A percentile compares a stretch with the other conserved stretches of the same genome.
Evolutionary conservation across 2,888 invertebrate species (phyloP).

Genomic region (Hydrotaea diabolus): DNA sequence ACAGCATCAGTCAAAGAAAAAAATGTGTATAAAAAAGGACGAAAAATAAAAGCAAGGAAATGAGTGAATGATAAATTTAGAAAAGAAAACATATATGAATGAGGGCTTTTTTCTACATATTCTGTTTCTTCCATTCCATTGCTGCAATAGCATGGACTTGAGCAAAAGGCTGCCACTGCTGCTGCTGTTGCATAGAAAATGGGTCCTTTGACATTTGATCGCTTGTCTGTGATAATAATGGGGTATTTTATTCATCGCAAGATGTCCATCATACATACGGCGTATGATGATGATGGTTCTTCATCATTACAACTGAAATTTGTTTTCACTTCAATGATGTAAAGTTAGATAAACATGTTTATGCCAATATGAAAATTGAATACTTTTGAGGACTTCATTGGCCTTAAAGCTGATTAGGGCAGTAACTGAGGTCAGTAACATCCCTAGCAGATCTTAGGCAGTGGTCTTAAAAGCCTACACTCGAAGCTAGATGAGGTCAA

Average conservation of each 20-base stretch:
- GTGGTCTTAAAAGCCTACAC: too few species aligned
- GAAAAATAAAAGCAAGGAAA: too few species aligned
- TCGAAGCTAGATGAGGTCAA: too few species aligned
- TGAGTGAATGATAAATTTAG: slow-evolving; percentile 42
- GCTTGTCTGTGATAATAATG: slow-evolving; percentile 63
- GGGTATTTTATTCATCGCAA: neutral
- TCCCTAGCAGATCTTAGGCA: too few species aligned
- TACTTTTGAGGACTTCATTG: neutral
- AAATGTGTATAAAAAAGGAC: slow-evolving; percentile 12
- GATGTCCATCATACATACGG: neutral
- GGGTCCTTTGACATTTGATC: slow-evolving; percentile 71
- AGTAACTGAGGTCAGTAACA: too few species aligned
- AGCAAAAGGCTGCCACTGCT: slow-evolving; percentile 12
- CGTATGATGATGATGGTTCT: slow-evolving; percentile 22
- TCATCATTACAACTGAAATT: slow-evolving; percentile 34
- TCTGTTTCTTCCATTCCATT: neutral
- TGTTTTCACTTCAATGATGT: slow-evolving; percentile 23
- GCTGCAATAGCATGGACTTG: slow-evolving; percentile 25
- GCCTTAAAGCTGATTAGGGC: neutral
- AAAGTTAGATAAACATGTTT: slow-evolving; percentile 37
- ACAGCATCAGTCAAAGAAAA: slow-evolving; percentile 7
- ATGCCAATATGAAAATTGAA: neutral
- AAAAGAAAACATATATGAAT: slow-evolving; percentile 50
- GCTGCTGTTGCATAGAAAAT: slow-evolving; percentile 59
- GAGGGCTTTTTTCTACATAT: slow-evolving; percentile 39